Conservation (phyloP, 2,113 vertebrate genomes). For the Periophthalmodon schlosseri region DNA sequence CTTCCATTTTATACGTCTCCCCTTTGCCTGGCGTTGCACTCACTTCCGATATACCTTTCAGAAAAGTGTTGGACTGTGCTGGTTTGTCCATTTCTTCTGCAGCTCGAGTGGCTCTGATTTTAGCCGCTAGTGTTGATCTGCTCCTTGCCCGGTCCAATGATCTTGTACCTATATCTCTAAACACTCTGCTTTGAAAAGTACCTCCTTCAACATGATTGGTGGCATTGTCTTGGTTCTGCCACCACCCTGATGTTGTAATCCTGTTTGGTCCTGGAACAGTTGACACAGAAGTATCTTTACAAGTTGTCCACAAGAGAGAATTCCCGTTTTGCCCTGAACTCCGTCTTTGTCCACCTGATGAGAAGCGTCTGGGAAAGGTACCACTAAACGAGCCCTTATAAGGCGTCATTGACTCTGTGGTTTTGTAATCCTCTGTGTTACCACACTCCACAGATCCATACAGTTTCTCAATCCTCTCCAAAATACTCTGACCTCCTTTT, state of each 20-base stretch:
- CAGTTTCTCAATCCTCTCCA: conserved; percentile 71
- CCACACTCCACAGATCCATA: conserved; percentile 40
- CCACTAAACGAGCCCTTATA: conserved; percentile 27
- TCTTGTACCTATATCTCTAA: conserved; percentile 32
- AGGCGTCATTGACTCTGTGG: background rate
- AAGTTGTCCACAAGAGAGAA: conserved; percentile 17
- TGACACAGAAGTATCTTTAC: conserved; percentile 15
- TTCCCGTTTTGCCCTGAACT: conserved; percentile 16
- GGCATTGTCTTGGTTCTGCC: conserved; percentile 16
- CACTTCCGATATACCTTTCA: background rate
- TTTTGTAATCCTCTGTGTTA: conserved; percentile 39
- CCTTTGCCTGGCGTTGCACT: background rate
- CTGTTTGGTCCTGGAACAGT: conserved; percentile 8
- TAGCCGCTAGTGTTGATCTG: conserved; percentile 39
- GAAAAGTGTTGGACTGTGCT: background rate
- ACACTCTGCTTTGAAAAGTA: background rate
- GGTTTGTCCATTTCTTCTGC: background rate
- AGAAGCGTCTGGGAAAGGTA: conserved; percentile 59
- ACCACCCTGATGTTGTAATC: conserved; percentile 6
- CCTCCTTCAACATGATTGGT: conserved; percentile 16
- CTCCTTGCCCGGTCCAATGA: conserved; percentile 67
- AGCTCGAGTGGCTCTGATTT: conserved; percentile 39
- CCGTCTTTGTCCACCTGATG: conserved; percentile 9
- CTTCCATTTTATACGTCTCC: conserved; percentile 6
- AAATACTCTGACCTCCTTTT: conserved; percentile 65